A percentile compares a stretch with the other conserved stretches of the same genome.
phyloP scores from a whole-genome alignment of 2,888 invertebrate genomes.

The Plagodis dolabraria region DNA sequence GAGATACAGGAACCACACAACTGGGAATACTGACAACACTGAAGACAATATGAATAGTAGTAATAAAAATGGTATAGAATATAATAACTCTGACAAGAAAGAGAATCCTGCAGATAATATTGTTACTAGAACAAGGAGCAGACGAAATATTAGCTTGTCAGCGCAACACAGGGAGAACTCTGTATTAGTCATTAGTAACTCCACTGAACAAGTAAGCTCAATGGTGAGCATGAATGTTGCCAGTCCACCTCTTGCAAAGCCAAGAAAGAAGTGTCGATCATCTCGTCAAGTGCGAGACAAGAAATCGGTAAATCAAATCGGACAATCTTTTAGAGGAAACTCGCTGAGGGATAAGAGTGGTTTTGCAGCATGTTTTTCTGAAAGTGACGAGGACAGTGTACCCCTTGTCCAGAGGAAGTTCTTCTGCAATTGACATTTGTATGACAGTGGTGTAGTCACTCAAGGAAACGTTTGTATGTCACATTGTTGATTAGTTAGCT shows the following conservation, averaged over 20 bases:
- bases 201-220: conserved; percentile 64
- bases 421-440: conserved; percentile 54
- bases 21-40: conserved; percentile 25
- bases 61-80: conserved; percentile 50
- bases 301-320: conserved; percentile 50
- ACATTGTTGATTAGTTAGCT: conserved; percentile 25
- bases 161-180: conserved; percentile 60
- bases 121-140: conserved; percentile 66
- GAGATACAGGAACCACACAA: conserved; percentile 49
- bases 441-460: neutral
- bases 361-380: conserved; percentile 73
- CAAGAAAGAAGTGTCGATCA: conserved; percentile 46
- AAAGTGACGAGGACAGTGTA: conserved; percentile 74
- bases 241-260: conserved; percentile 34
- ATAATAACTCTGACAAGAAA: conserved; percentile 58
- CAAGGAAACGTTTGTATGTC: conserved; percentile 24
- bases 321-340: conserved; percentile 51
- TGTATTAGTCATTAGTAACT: conserved; percentile 61
- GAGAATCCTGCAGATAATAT: conserved; percentile 61
- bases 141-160: conserved; percentile 56
- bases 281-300: conserved; percentile 46
- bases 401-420: conserved; percentile 65
- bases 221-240: conserved; percentile 67
- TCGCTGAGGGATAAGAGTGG: conserved; percentile 70
- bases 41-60: conserved; percentile 33